These are phyloP conservation scores for Maconellicoccus hirsutus DNA, from an alignment of 1,140 invertebrate species.

Conservation along the genomic window DNA sequence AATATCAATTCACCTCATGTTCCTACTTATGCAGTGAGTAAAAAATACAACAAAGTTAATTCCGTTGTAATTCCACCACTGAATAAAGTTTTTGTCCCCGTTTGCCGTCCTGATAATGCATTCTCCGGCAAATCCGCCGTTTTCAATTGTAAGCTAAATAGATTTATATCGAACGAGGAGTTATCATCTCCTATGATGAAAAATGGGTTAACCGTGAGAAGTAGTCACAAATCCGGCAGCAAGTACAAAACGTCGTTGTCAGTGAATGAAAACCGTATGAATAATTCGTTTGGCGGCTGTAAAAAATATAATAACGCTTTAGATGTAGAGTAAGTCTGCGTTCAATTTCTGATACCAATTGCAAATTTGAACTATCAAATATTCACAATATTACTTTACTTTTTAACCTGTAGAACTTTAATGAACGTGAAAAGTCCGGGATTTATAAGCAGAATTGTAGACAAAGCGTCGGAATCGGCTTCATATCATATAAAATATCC, in stretches of 20 bases:
- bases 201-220: not conserved
- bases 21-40: no score
- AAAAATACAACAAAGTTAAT: no score
- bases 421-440: conserved; percentile 5
- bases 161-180: not conserved
- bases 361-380: no score
- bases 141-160: no score
- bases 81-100: no score
- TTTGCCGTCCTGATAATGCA: no score
- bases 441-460: not conserved
- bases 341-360: no score
- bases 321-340: not conserved
- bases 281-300: not conserved
- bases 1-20: no score
- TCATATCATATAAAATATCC: conserved; percentile 13
- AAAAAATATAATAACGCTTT: not conserved
- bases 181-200: not conserved
- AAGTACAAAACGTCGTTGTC: not conserved
- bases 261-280: not conserved
- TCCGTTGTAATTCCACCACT: no score
- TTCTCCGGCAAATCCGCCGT: no score
- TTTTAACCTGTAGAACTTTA: not conserved
- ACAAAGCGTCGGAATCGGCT: not conserved
- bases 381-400: not conserved
- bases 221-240: not conserved